Evolutionary conservation across 2,888 invertebrate genomes (phyloP), one percentile per base, ranked within the genome.

Genomic region (Leptinotarsa juncta): DNA sequence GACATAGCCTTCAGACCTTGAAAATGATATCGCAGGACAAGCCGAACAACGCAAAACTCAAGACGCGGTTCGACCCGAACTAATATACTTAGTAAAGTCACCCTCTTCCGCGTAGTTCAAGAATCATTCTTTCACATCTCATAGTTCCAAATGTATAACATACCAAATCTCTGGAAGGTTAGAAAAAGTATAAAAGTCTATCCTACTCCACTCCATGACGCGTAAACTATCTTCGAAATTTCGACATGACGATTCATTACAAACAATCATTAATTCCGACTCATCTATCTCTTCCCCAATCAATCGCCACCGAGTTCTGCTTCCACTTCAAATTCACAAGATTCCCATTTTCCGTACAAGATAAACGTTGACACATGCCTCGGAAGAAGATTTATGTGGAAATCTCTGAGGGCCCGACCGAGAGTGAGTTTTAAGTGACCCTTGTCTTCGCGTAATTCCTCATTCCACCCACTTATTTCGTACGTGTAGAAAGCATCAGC

Each of bases 381-480:
- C n/a, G 10, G 62, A 12, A 62, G n/a, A 32, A 62, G 62, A 62
- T 62, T 62, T 62, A 62, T 42, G 16, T 32, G 62, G n/a, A 62
- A 42, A 62, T 62, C 42, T 32, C 42, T 16, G 5, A 7, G 62
- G 62, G 42, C 16, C 16, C 62, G n/a, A 26, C 20, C 42, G 32
- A 62, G 62, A 32, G 62, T 42, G 62, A 62, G 16, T 62, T 57
- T 62, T 42, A 62, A 62, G 62, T 62, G 62, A 62, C 62, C 62
- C 62, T 62, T 62, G 62, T 62, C 62, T 62, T 62, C 42, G 16
- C 15, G 62, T 62, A 32, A 62, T 62, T 62, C 42, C 62, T 62
- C 42, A 62, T 62, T 32, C 62, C 42, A n/a, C 42, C n/a, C n/a
- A 62, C 42, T 42, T 15, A 26, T 62, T 32, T 32, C 18, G 32